phyloP scores from a whole-genome alignment of 1,140 invertebrate species.

The Platyscapa corneri region DNA sequence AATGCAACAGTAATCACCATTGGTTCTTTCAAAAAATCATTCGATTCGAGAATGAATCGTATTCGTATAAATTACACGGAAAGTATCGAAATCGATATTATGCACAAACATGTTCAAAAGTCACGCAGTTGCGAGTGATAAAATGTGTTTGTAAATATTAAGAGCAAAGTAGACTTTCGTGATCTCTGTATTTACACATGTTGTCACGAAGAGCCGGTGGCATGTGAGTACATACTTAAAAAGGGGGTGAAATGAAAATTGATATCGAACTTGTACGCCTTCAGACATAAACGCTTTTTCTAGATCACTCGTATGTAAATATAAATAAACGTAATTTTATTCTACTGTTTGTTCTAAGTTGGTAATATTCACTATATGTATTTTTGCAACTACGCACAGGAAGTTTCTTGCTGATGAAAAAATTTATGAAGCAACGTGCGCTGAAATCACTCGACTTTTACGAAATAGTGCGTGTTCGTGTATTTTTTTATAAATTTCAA shows the following conservation, averaged over 20 bases:
- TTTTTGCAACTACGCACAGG: neutral
- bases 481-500: too few relatives aligned
- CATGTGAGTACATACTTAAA: neutral
- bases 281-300: neutral
- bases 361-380: neutral
- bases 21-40: neutral
- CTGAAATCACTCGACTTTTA: neutral
- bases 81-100: constrained; percentile 19
- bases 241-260: neutral
- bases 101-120: neutral
- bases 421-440: neutral
- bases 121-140: neutral
- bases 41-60: neutral
- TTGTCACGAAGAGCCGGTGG: neutral
- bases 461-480: neutral
- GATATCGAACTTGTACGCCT: neutral
- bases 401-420: neutral
- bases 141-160: neutral
- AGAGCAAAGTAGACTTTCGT: neutral
- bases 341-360: neutral
- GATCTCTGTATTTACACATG: neutral
- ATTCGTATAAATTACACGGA: neutral
- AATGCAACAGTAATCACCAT: too few relatives aligned
- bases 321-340: neutral
- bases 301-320: neutral